Percentiles rank a stretch among this genome's conserved stretches.
Evolutionary conservation across 2,113 vertebrate species (phyloP).

Genomic region (Ochotona curzoniae): DNA sequence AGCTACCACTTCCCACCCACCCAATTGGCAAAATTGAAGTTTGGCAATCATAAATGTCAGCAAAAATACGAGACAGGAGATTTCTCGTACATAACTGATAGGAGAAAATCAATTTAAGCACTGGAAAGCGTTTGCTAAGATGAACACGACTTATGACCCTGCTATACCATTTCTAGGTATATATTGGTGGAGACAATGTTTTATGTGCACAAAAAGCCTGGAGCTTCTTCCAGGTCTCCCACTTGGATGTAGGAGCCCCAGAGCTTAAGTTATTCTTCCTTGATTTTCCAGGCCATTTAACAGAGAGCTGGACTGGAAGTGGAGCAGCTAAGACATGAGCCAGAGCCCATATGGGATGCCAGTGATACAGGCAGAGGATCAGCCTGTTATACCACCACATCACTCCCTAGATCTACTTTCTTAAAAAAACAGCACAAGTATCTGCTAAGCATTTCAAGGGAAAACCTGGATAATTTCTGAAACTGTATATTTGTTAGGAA

Average conservation of each 20-base stretch:
- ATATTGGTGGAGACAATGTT: too few species aligned
- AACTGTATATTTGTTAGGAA: background rate
- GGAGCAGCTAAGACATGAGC: too few species aligned
- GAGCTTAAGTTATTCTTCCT: too few species aligned
- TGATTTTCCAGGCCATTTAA: too few species aligned
- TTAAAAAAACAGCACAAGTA: background rate
- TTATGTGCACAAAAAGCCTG: background rate
- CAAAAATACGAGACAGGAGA: background rate
- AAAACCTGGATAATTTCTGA: background rate
- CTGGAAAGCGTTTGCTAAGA: background rate
- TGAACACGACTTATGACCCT: rapidly evolving
- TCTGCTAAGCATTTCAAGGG: conserved; percentile 22
- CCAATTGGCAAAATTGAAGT: conserved; percentile 1
- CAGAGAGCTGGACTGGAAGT: too few species aligned
- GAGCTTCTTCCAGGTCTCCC: too few species aligned
- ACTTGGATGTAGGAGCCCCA: too few species aligned
- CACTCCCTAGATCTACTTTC: background rate
- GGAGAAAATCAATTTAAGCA: background rate
- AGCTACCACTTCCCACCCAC: background rate
- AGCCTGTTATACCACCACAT: too few species aligned
- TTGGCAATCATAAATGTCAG: background rate
- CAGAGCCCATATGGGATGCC: too few species aligned
- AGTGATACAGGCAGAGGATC: too few species aligned
- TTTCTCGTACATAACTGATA: background rate
- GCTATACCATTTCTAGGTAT: background rate